A percentile compares a stretch with the other conserved stretches of the same genome.
Conservation (phyloP, 2,797 vertebrate species). For the Eurystomus glaucurus region DNA sequence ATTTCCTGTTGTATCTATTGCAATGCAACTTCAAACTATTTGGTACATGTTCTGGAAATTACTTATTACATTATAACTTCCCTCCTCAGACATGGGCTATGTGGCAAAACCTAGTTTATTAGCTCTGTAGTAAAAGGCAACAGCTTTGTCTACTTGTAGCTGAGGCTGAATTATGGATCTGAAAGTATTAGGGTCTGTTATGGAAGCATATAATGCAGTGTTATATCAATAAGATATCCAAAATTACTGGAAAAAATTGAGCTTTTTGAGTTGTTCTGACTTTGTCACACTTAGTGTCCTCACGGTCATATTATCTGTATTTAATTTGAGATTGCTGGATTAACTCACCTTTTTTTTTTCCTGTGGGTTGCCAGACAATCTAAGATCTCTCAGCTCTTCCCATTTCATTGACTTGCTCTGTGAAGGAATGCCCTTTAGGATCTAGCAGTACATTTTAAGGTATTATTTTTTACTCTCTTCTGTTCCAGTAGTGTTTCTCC, state of each 20-base stretch:
- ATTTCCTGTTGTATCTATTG: conserved; percentile 7
- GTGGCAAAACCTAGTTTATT: conserved; percentile 15
- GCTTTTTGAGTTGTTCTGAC: background rate
- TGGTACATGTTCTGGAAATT: conserved; percentile 30
- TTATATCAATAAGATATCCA: background rate
- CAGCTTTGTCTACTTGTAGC: background rate
- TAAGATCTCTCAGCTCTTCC: background rate
- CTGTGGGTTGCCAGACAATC: background rate
- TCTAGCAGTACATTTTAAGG: background rate
- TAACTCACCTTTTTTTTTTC: background rate
- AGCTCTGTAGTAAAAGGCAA: background rate
- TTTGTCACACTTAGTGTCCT: background rate
- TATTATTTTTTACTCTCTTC: background rate
- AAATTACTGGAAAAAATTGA: background rate
- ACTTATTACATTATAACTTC: background rate
- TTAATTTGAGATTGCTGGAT: conserved; percentile 1
- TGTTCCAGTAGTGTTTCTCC: background rate
- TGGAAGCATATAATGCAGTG: background rate
- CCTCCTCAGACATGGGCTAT: background rate
- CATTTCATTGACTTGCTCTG: background rate
- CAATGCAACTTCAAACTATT: background rate
- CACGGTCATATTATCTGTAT: background rate
- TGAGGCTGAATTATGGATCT: background rate
- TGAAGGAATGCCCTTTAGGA: background rate
- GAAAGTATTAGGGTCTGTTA: background rate